Conservation (phyloP, 2,113 vertebrate species). For the Chaetops frenatus region DNA sequence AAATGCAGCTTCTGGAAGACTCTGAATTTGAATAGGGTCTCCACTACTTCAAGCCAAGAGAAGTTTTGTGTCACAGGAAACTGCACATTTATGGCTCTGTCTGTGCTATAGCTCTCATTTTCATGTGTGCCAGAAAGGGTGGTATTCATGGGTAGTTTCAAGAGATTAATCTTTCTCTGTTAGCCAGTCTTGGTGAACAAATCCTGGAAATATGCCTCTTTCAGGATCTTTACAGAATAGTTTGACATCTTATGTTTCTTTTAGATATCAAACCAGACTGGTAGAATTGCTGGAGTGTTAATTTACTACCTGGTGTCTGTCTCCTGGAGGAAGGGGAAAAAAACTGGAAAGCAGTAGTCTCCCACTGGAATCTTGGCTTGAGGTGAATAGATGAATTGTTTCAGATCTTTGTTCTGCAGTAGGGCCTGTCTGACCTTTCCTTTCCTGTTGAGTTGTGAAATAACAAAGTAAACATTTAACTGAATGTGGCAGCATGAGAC, state of each 20-base stretch:
- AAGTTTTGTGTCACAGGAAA: neutral
- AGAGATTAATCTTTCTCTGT: neutral
- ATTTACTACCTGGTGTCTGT: constrained; percentile 28
- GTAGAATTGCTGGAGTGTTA: neutral
- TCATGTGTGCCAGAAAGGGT: neutral
- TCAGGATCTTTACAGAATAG: neutral
- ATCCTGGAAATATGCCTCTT: neutral
- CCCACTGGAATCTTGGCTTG: constrained; percentile 60
- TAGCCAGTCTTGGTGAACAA: neutral
- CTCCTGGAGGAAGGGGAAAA: neutral
- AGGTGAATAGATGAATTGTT: constrained; percentile 45
- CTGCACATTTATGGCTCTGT: neutral
- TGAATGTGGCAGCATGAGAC: constrained; percentile 44
- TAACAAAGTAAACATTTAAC: constrained; percentile 79
- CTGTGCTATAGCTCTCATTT: neutral
- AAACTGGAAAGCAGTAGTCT: constrained; percentile 15
- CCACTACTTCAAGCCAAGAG: neutral
- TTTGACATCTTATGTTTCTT: neutral
- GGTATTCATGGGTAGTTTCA: neutral
- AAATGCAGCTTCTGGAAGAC: neutral
- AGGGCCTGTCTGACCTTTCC: constrained; percentile 52
- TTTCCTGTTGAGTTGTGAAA: constrained; percentile 76
- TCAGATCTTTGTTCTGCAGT: constrained; percentile 38
- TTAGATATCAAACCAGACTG: neutral
- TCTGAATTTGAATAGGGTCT: neutral